Evolutionary conservation across 2,113 vertebrate genomes (phyloP).

Genomic region (Nothoprocta perdicaria): DNA sequence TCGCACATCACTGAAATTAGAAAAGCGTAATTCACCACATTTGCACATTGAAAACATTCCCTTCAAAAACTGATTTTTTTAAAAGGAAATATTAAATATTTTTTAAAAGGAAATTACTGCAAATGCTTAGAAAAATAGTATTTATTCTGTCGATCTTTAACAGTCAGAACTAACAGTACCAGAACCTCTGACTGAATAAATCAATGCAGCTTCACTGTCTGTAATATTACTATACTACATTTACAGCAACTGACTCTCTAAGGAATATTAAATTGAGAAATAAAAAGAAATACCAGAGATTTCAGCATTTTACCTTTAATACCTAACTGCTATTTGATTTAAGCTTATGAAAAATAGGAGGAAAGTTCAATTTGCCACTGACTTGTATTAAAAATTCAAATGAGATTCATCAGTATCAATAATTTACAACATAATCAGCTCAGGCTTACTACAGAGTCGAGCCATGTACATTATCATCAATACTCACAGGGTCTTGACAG

Average conservation of each 20-base stretch:
- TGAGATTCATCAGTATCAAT: slow-evolving; percentile 66
- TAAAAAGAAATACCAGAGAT: not conserved
- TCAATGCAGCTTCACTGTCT: not conserved
- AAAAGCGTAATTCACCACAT: not conserved
- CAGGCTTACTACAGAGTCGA: not conserved
- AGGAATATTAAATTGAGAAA: not conserved
- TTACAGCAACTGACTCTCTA: not conserved
- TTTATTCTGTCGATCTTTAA: not conserved
- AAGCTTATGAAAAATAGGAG: slow-evolving; percentile 29
- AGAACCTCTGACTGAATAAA: not conserved
- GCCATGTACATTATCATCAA: not conserved
- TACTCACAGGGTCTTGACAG: slow-evolving; percentile 87
- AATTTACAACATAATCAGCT: slow-evolving; percentile 69
- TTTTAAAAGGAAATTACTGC: not conserved
- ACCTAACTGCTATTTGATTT: not conserved
- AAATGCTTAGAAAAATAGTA: not conserved
- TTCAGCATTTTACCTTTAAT: not conserved
- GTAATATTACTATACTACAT: not conserved
- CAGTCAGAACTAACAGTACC: not conserved
- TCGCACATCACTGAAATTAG: not conserved
- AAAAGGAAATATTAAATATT: too few relatives aligned
- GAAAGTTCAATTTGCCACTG: slow-evolving; percentile 27
- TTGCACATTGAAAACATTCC: not conserved
- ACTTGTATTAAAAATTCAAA: slow-evolving; percentile 61
- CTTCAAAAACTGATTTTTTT: not conserved